Evolutionary conservation across 1,140 invertebrate species (phyloP).

Genomic region (Bombus waltoni): DNA sequence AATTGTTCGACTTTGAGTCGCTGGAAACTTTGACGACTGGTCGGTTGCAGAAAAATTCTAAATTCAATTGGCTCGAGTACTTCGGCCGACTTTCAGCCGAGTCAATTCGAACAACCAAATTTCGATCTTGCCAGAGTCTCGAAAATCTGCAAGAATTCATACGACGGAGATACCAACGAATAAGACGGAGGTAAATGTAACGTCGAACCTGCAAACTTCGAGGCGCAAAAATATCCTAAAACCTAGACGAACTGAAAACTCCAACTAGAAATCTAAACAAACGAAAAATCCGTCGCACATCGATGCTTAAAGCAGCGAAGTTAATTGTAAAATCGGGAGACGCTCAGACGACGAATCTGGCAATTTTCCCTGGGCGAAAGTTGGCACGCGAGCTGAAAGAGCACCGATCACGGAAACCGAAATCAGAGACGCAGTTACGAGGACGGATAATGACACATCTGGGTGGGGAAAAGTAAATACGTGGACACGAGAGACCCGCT

Average conservation of each 20-base stretch:
- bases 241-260: too few relatives aligned
- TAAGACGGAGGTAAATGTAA: background rate
- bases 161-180: background rate
- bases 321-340: too few relatives aligned
- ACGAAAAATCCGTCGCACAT: too few relatives aligned
- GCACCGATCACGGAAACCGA: slow-evolving; percentile 6
- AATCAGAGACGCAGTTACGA: slow-evolving; percentile 26
- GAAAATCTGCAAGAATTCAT: background rate
- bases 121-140: background rate
- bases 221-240: too few relatives aligned
- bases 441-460: slow-evolving; percentile 6
- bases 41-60: background rate
- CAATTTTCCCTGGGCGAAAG: background rate
- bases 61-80: background rate
- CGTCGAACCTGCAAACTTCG: background rate
- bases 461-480: slow-evolving; percentile 27
- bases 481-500: slow-evolving; percentile 5
- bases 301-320: background rate
- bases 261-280: background rate
- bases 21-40: background rate
- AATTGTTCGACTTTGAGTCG: background rate
- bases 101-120: background rate
- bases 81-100: background rate
- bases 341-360: background rate
- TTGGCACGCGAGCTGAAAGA: background rate